Base-by-base conservation (phyloP, 2,888 invertebrate genomes). In the Synanthedon myopaeformis region DNA sequence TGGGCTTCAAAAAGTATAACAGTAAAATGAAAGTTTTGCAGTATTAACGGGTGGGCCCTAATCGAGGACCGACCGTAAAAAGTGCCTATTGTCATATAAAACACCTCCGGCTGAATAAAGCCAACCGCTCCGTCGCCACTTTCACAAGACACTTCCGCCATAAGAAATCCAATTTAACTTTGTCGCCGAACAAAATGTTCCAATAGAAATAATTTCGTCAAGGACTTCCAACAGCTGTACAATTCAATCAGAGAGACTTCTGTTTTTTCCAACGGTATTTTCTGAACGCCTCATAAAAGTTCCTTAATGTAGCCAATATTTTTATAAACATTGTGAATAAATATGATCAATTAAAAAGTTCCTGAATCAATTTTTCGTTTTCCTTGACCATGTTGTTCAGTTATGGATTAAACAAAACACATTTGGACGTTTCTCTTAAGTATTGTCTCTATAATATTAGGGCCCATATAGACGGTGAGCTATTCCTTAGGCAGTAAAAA, bases 121-220 rank as follows among this genome's bases (percentile, higher is more conserved):
- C 68, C 71, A 65, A 72, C 76, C 76, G 73, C 74, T 70, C 62
- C 51, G 67, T 67, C 73, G 75, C 72, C 74, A 76, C 76, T 79
- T 77, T 70, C 68, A 68, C 69, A 67, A 64, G 61, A 72, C 78
- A 76, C 77, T 79, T 76, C 70, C 76, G 76, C 82, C 80, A 81
- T 84, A 84, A 84, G 82, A 85, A 84, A 85, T 84, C 81, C 82
- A 85, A 84, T 84, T 85, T 84, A 85, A 85, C 85, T 84, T 85
- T 79, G 79, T 78, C 83, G 72, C 75, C 74, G 82, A 78, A 82
- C 83, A 81, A 80, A 83, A 83, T 83, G 82, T 76, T 82, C 76
- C 82, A 79, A 82, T 84, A 82, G 82, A 85, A 83, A 85, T 84
- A 84, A 85, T 85, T 84, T 80, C 77, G 80, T 82, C 81, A 82